Base-by-base conservation (phyloP, 2,113 vertebrate species). In the Odocoileus virginianus region DNA sequence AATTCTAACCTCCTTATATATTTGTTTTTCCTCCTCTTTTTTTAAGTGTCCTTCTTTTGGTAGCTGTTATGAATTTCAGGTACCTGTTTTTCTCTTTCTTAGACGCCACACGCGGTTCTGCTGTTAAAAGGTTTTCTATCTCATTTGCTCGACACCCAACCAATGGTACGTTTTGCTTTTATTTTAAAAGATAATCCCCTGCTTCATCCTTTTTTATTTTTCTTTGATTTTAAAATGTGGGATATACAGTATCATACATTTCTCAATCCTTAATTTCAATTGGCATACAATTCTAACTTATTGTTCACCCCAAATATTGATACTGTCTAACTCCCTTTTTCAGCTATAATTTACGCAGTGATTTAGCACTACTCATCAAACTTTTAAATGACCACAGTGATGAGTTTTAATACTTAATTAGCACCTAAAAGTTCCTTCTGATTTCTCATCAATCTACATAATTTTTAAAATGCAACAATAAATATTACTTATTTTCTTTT, bases 81-180 rank as follows among this genome's bases (percentile, higher is more conserved):
- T 99, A 98, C 99, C 99, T 99, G 99, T 99, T 99, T 99, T 99
- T 99, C 99, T 99, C 99, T 99, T 99, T 99, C 99, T 99, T 98
- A 99, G 99, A 99, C 99, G 98, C 99, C 99, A 99, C 99, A 99
- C 99, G 99, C 98, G 99, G 99, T 99, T 99, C 99, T 99, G 99
- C 99, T 99, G 99, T 99, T 99, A 99, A 99, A 99, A 99, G 99
- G 98, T 99, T 99, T 99, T 99, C 99, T 99, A 99, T 99, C 99
- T 99, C 99, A 99, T 99, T 99, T 99, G 99, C 99, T 99, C 99
- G 99, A 99, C 99, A 99, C 99, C 99, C 99, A 99, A 99, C 99
- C 99, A 99, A 99, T 99, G 99, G 99, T 99, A 99, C 98, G 99
- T 99, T 99, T 99, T 99, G 99, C 99, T 99, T 98, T 99, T 99